These are phyloP conservation scores for Noctilio leporinus DNA, from an alignment of 2,113 vertebrate species.

Conservation along the genomic window DNA sequence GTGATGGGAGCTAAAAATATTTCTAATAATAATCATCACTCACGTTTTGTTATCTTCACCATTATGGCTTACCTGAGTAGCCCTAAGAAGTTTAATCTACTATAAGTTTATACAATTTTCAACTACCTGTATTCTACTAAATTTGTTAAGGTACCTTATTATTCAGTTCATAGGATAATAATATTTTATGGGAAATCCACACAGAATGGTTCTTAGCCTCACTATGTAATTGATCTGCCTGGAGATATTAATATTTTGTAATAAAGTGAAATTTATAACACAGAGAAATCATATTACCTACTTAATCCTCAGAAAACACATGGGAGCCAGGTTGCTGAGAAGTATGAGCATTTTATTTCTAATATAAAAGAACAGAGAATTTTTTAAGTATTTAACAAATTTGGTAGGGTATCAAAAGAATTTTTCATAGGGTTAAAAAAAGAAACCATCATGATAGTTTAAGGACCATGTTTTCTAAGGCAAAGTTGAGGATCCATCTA, in stretches of 20 bases:
- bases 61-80: background rate
- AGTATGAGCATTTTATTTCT: background rate
- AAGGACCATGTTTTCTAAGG: background rate
- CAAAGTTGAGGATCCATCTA: background rate
- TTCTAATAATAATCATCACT: background rate
- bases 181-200: background rate
- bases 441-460: background rate
- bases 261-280: conserved; percentile 35
- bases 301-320: background rate
- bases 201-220: background rate
- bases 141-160: background rate
- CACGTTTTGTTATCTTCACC: background rate
- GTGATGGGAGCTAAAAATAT: background rate
- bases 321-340: background rate
- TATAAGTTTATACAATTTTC: background rate
- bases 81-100: background rate
- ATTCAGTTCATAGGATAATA: background rate
- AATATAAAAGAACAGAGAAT: background rate
- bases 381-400: background rate
- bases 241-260: conserved; percentile 32
- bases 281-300: background rate
- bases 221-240: background rate
- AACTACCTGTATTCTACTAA: background rate
- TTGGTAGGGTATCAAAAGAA: background rate
- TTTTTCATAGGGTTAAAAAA: background rate